Base-by-base conservation (phyloP, 2,888 invertebrate genomes). In the Mythimna pallens region DNA sequence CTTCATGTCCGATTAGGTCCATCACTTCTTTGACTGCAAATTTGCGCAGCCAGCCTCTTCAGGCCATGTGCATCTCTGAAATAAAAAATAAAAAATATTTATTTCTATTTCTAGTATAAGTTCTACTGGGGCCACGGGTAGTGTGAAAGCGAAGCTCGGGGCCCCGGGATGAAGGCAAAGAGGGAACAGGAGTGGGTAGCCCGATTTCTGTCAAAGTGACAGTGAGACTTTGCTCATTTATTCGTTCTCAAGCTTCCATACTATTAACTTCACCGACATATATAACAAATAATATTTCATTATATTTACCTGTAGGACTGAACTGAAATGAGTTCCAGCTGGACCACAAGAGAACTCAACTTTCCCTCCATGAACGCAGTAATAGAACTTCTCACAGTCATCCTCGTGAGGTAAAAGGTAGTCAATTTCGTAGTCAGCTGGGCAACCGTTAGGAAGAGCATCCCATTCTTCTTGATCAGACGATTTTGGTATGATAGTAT, bases 21-120 rank as follows among this genome's bases (percentile, higher is more conserved):
- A 61, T 40, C 20, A 40, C 8, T 40, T 22, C 3, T 1, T 6
- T n/a, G n/a, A 8, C 2, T 52, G 9, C 7, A 2, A 52, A 3
- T 52, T 52, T 52, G 7, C 78, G 25, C 89, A 89, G 0, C 84
- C 86, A 34, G 83, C 89, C 6, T 71, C 68, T 12, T 79, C 66
- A 0, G 88, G 88, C 82, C 87, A 88, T 36, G 89, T 87, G 25
- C 89, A 89, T 0, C 77, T 69, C 86, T 88, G 82, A 0, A 77
- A 81, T 40, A 43, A 5, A 17, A 34, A n/a, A 25, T 7, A n/a
- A 22, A 40, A 47, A 17, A 9, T 1, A 25, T 43, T 43, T 17
- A 9, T 25, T 43, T 9, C 22, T 5, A 22, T 62, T 43, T 17
- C n/a, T 40, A 40, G 9, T 62, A 17, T 6, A 10, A 55, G 2